Conservation (phyloP, 2,113 vertebrate genomes). For the Perognathus longimembris region DNA sequence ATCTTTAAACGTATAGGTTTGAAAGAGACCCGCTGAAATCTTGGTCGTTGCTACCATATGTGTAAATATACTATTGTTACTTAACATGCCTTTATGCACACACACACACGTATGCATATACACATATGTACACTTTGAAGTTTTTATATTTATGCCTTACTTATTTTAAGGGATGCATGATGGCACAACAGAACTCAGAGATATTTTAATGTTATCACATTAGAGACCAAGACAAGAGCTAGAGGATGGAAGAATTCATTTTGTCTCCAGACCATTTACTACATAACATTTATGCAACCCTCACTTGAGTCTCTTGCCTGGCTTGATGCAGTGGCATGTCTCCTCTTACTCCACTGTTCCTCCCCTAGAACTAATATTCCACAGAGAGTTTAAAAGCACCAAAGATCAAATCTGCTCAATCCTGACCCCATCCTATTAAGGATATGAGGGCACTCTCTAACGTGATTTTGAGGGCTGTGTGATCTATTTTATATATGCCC, state of each 20-base stretch:
- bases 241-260: neutral
- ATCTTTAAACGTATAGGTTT: neutral
- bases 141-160: neutral
- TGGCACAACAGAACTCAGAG: neutral
- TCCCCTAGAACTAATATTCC: neutral
- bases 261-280: neutral
- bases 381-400: neutral
- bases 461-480: neutral
- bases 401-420: neutral
- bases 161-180: neutral
- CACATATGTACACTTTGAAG: neutral
- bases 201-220: neutral
- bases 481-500: neutral
- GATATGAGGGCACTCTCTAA: neutral
- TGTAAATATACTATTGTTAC: neutral
- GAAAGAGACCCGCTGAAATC: neutral
- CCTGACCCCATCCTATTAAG: neutral
- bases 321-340: neutral
- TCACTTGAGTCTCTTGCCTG: neutral
- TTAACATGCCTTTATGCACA: neutral
- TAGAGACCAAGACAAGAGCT: slow-evolving; percentile 13
- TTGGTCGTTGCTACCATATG: neutral
- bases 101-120: neutral
- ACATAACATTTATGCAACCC: neutral
- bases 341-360: neutral